These are phyloP conservation scores for Onychomys torridus DNA, from an alignment of 2,797 vertebrate genomes.

Conservation along the genomic window DNA sequence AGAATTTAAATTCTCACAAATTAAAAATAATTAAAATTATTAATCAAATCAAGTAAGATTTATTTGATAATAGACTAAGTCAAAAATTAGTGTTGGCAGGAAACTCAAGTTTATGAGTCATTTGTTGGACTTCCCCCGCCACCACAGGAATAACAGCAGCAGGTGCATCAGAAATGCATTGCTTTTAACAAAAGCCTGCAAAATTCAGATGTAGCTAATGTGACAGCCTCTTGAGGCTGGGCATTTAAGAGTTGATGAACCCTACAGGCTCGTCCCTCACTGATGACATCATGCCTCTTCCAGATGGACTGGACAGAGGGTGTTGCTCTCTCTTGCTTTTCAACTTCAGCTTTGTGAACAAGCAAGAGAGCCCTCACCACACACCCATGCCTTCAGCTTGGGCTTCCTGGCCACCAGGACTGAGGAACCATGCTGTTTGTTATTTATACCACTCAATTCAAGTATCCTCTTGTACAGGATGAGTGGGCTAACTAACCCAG, in stretches of 20 bases:
- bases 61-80: constrained; percentile 7
- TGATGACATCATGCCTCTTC: background rate
- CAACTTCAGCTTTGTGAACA: background rate
- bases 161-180: background rate
- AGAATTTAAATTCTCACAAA: constrained; percentile 17
- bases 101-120: constrained; percentile 19
- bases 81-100: background rate
- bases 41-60: background rate
- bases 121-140: background rate
- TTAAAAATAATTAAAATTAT: background rate
- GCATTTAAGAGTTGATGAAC: background rate
- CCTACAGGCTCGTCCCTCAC: background rate
- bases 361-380: background rate
- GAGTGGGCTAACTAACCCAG: background rate
- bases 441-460: background rate
- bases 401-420: background rate
- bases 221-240: too few relatives aligned
- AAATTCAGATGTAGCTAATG: background rate
- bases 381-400: background rate
- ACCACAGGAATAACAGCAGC: background rate
- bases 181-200: background rate
- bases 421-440: background rate
- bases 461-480: background rate
- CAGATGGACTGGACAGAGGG: background rate
- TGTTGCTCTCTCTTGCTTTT: background rate